These are phyloP conservation scores for Eueremaeus valkanovi DNA, from an alignment of 2,888 invertebrate genomes.

Conservation along the genomic window DNA sequence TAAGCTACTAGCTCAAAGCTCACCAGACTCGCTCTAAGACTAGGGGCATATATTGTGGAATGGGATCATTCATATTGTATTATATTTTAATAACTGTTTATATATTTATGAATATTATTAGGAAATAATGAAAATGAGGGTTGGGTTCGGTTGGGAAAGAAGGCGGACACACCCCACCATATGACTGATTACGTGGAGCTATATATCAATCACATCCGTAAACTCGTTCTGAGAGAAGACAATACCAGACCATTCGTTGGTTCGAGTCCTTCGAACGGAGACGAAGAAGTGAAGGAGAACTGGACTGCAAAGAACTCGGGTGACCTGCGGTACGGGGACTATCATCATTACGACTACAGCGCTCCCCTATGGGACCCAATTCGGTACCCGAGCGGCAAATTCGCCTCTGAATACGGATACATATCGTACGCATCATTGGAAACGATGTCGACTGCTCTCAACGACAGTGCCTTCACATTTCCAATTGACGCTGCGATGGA, in stretches of 20 bases:
- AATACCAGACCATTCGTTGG: conserved; percentile 66
- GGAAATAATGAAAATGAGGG: conserved; percentile 92
- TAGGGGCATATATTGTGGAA: too few relatives aligned
- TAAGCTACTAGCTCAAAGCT: too few relatives aligned
- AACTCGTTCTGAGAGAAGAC: conserved; percentile 62
- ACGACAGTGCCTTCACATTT: conserved; percentile 52
- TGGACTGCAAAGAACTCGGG: conserved; percentile 59
- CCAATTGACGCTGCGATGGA: conserved; percentile 56
- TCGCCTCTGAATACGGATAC: conserved; percentile 92
- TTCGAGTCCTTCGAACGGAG: conserved; percentile 89
- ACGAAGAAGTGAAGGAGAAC: conserved; percentile 66
- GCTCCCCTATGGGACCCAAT: conserved; percentile 73
- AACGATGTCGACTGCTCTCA: conserved; percentile 62
- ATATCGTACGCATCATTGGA: conserved; percentile 77
- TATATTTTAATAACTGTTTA: too few relatives aligned
- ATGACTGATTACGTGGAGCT: conserved; percentile 73
- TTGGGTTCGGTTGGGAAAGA: conserved; percentile 71
- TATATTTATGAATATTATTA: neutral
- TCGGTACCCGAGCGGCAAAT: conserved; percentile 74
- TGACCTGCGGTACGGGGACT: conserved; percentile 74
- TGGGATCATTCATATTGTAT: too few relatives aligned
- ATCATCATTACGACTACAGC: conserved; percentile 70
- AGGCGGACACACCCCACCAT: conserved; percentile 56
- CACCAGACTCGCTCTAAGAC: too few relatives aligned
- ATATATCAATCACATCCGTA: conserved; percentile 71